A percentile compares a stretch with the other conserved stretches of the same genome.
These are phyloP conservation scores for Acleris emargana DNA, from an alignment of 2,888 invertebrate genomes.

Conservation along the genomic window DNA sequence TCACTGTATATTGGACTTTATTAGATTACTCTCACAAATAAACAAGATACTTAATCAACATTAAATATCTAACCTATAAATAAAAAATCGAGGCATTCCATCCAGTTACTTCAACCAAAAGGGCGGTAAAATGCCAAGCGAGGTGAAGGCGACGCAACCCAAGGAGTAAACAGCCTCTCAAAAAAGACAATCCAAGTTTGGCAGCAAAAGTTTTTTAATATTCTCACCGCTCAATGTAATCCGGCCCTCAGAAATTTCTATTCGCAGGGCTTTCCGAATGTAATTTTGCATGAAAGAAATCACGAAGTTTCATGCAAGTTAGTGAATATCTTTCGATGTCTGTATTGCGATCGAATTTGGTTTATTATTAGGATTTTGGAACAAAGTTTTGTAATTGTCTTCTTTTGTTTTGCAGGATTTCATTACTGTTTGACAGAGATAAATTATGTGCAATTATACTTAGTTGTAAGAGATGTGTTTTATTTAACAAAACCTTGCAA, in stretches of 20 bases:
- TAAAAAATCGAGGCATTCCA: constrained; percentile 12
- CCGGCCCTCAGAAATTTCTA: constrained; percentile 69
- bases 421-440: not conserved
- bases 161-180: constrained; percentile 67
- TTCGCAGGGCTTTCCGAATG: constrained; percentile 66
- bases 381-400: not conserved
- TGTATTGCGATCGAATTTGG: constrained; percentile 40
- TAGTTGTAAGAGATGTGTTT: too few species aligned
- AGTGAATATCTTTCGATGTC: constrained; percentile 58
- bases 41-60: too few species aligned
- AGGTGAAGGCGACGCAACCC: constrained; percentile 46
- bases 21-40: too few species aligned
- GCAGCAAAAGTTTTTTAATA: constrained; percentile 79
- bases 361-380: not conserved
- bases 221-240: constrained; percentile 78
- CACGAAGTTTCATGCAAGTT: constrained; percentile 68
- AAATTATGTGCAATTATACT: too few species aligned
- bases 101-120: constrained; percentile 19
- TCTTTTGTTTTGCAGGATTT: not conserved
- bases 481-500: too few species aligned
- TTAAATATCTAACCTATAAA: too few species aligned
- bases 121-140: constrained; percentile 29
- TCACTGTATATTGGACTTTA: too few species aligned
- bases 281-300: constrained; percentile 81
- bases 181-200: constrained; percentile 81